These are phyloP conservation scores for Malacosoma neustria DNA, from an alignment of 2,888 invertebrate species.

Conservation along the genomic window DNA sequence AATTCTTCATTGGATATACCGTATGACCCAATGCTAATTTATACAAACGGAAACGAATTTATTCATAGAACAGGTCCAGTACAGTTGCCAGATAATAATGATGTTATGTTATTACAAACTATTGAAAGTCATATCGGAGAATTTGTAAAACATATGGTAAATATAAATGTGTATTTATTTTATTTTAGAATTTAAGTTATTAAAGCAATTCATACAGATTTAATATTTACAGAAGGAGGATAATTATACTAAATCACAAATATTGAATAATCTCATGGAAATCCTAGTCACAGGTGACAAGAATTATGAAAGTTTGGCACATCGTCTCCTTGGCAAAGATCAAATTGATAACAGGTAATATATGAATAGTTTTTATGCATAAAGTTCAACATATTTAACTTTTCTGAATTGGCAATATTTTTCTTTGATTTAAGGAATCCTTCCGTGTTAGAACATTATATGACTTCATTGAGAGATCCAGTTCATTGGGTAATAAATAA, in stretches of 20 bases:
- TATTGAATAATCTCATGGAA: slow-evolving; percentile 54
- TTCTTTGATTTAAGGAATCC: slow-evolving; percentile 35
- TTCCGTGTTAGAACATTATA: slow-evolving; percentile 58
- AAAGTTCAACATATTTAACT: too few relatives aligned
- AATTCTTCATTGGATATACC: slow-evolving; percentile 56
- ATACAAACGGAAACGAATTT: slow-evolving; percentile 78
- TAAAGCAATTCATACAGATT: slow-evolving; percentile 12
- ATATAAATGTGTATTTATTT: slow-evolving; percentile 9
- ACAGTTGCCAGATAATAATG: slow-evolving; percentile 41
- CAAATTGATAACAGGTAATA: slow-evolving; percentile 33
- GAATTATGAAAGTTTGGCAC: slow-evolving; percentile 48
- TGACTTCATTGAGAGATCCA: slow-evolving; percentile 80
- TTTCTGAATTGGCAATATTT: too few relatives aligned
- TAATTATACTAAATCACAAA: slow-evolving; percentile 51
- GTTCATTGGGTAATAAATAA: slow-evolving; percentile 80
- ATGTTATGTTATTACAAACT: slow-evolving; percentile 33
- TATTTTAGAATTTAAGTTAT: background rate
- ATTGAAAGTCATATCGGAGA: slow-evolving; percentile 45
- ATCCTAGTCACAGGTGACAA: slow-evolving; percentile 45
- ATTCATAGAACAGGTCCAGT: slow-evolving; percentile 64
- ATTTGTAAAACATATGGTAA: slow-evolving; percentile 47
- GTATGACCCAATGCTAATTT: slow-evolving; percentile 76
- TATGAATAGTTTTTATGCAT: slow-evolving; percentile 1
- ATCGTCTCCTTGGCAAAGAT: slow-evolving; percentile 33
- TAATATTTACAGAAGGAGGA: slow-evolving; percentile 43